phyloP scores from a whole-genome alignment of 2,888 invertebrate species.

The Vannuccia rotundouncinata region DNA sequence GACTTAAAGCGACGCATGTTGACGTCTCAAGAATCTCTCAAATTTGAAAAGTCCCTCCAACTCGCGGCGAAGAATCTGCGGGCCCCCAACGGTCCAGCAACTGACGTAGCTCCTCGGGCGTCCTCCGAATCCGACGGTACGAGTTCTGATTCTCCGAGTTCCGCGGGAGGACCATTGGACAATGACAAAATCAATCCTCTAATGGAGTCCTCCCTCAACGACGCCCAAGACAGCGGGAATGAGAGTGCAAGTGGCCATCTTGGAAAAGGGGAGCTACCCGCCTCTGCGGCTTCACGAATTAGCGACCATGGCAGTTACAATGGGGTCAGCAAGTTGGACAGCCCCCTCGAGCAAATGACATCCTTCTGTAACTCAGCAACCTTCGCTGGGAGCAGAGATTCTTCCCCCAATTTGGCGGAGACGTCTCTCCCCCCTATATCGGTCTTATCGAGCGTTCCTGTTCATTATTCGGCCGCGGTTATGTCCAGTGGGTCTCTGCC shows the following conservation, averaged over 20 bases:
- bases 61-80: slow-evolving; percentile 28
- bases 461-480: background rate
- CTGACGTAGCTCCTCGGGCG: background rate
- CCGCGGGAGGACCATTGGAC: background rate
- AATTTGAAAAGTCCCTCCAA: slow-evolving; percentile 32
- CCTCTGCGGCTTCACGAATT: background rate
- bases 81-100: background rate
- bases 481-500: background rate
- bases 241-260: background rate
- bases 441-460: background rate
- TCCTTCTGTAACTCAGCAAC: background rate
- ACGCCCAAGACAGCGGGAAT: background rate
- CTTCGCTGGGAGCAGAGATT: background rate
- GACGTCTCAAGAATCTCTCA: slow-evolving; percentile 27
- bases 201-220: background rate
- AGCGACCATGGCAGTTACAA: background rate
- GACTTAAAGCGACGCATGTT: slow-evolving; percentile 7
- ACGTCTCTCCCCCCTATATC: background rate
- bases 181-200: background rate
- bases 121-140: background rate
- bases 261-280: background rate
- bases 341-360: background rate
- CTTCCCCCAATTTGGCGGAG: background rate
- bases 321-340: background rate
- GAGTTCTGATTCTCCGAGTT: background rate